Evolutionary conservation across 2,113 vertebrate species (phyloP).

Genomic region (Chloropsis cyanopogon): DNA sequence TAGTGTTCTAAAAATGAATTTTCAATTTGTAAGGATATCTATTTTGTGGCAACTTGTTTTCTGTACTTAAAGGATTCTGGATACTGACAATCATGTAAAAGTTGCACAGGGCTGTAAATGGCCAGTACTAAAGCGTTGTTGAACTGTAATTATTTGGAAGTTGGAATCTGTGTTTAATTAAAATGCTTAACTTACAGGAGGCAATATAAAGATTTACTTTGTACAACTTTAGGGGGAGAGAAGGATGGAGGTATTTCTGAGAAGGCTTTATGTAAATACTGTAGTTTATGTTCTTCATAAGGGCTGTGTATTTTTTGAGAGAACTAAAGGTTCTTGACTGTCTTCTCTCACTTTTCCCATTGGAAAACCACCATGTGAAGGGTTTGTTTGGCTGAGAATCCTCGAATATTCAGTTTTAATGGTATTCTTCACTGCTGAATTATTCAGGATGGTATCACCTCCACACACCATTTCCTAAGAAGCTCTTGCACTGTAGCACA

Average conservation of each 20-base stretch:
- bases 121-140: background rate
- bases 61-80: background rate
- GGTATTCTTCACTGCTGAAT: background rate
- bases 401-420: background rate
- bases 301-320: background rate
- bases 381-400: background rate
- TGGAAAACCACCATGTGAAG: background rate
- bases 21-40: background rate
- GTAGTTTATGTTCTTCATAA: background rate
- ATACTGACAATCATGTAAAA: background rate
- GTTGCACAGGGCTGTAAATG: background rate
- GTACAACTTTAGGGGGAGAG: background rate
- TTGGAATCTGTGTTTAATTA: background rate
- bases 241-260: background rate
- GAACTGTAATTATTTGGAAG: background rate
- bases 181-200: background rate
- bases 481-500: background rate
- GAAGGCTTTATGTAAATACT: background rate
- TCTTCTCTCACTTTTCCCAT: background rate
- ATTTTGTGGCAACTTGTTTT: background rate
- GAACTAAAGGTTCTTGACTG: background rate
- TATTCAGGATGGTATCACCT: background rate
- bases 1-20: background rate
- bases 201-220: background rate
- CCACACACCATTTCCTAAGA: background rate